These are phyloP conservation scores for Bufotes viridis DNA, from an alignment of 2,797 vertebrate species.

Conservation along the genomic window DNA sequence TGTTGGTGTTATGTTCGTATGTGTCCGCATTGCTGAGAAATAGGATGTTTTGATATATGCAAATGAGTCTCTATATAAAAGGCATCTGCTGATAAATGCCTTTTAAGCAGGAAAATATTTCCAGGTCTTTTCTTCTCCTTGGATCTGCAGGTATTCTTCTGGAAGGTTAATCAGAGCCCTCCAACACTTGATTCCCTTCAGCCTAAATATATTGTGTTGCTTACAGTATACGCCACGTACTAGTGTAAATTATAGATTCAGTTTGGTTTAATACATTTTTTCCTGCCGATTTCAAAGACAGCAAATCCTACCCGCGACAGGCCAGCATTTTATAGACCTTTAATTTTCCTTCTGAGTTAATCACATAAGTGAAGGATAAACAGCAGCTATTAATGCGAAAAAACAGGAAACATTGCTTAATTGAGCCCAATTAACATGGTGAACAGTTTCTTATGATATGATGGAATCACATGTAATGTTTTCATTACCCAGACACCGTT, in stretches of 20 bases:
- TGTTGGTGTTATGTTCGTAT: no score
- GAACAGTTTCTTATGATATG: conserved; percentile 23
- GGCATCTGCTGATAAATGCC: no score
- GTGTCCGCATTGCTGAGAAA: no score
- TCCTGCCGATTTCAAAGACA: neutral
- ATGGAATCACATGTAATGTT: conserved; percentile 32
- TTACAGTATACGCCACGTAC: no score
- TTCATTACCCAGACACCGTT: conserved; percentile 24
- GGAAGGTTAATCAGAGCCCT: no score
- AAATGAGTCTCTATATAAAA: no score
- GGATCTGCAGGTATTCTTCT: no score
- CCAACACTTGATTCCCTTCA: no score
- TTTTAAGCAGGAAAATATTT: no score
- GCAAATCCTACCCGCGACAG: no score
- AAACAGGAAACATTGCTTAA: conserved; percentile 32
- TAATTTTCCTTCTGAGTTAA: neutral
- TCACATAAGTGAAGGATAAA: neutral
- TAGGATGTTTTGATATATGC: no score
- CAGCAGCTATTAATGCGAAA: conserved; percentile 6
- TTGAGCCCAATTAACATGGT: neutral
- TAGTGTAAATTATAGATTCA: neutral
- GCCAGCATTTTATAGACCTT: neutral
- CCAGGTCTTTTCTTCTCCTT: no score
- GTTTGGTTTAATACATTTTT: neutral
- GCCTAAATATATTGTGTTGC: neutral